phyloP scores from a whole-genome alignment of 2,113 vertebrate genomes.

The Fukomys damarensis region DNA sequence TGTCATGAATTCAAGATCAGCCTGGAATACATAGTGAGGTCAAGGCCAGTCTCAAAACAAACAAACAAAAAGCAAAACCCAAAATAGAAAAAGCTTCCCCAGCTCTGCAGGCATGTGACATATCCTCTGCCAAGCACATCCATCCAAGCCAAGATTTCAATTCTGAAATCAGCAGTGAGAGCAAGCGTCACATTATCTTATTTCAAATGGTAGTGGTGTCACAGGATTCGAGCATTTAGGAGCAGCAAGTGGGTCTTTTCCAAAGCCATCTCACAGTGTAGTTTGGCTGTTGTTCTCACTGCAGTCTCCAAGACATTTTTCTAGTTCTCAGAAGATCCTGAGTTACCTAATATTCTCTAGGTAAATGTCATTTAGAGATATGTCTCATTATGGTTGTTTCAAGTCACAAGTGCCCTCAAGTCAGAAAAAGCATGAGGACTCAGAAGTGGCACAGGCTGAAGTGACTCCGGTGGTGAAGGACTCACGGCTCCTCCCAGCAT shows the following conservation, averaged over 20 bases:
- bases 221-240: neutral
- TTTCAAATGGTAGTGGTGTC: neutral
- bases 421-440: neutral
- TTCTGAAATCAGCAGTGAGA: neutral
- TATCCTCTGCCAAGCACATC: neutral
- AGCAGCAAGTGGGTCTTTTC: neutral
- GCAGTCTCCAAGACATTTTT: slow-evolving; percentile 22
- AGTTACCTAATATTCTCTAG: neutral
- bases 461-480: neutral
- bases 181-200: neutral
- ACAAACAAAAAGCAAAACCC: neutral
- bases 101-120: neutral
- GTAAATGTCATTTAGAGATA: neutral
- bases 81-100: neutral
- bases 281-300: neutral
- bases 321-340: neutral
- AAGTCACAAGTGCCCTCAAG: neutral
- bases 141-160: neutral
- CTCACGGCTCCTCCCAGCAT: neutral
- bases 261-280: neutral
- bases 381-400: slow-evolving; percentile 2
- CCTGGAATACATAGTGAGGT: neutral
- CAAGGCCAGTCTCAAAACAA: neutral
- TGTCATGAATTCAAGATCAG: neutral
- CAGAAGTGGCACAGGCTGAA: neutral